Percentiles rank a stretch among this genome's conserved stretches.
These are phyloP conservation scores for Ahaetulla prasina DNA, from an alignment of 2,113 vertebrate species.

Conservation along the genomic window DNA sequence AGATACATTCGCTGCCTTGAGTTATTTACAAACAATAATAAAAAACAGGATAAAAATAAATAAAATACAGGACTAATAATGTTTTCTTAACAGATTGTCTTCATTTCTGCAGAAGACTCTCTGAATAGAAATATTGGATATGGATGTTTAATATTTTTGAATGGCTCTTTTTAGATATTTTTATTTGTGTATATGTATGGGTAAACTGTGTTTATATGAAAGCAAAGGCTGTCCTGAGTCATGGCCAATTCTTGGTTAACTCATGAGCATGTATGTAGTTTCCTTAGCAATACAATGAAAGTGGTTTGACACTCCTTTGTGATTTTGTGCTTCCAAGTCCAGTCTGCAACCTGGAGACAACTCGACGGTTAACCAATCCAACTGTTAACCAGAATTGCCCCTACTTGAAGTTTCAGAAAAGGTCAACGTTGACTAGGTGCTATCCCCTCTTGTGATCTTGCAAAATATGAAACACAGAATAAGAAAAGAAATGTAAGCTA, in stretches of 20 bases:
- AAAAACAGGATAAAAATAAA: background rate
- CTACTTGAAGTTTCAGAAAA: background rate
- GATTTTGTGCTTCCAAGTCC: background rate
- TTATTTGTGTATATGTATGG: background rate
- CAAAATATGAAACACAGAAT: background rate
- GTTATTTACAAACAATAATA: background rate
- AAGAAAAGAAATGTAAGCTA: background rate
- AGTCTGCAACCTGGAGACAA: background rate
- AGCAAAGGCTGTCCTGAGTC: background rate
- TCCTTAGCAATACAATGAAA: background rate
- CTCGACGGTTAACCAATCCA: background rate
- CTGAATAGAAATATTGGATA: background rate
- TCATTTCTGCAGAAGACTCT: background rate
- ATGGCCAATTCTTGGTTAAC: background rate
- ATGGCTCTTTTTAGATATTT: background rate
- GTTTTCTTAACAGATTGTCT: background rate
- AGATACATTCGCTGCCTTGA: background rate
- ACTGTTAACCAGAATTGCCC: background rate
- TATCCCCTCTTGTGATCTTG: background rate
- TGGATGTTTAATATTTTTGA: background rate
- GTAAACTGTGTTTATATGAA: background rate
- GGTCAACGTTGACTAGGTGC: background rate
- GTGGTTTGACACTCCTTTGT: background rate
- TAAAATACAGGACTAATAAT: background rate
- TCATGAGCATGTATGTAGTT: background rate